Percentiles rank a stretch among this genome's conserved stretches.
phyloP scores from a whole-genome alignment of 2,888 invertebrate species.

The Heliconius hortense region DNA sequence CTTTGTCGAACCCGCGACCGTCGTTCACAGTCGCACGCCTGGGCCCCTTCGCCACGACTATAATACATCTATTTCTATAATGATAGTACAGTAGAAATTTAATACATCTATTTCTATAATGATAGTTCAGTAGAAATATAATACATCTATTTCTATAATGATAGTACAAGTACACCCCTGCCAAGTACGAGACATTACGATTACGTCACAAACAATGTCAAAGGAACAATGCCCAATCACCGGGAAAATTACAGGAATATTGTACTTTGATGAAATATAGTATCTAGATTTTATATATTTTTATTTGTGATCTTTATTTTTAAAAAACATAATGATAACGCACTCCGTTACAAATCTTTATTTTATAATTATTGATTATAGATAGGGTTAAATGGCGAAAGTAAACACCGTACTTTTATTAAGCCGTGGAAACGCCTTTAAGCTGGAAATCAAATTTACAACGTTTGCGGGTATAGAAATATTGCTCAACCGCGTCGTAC shows the following conservation, averaged over 20 bases:
- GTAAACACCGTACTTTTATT: too few species aligned
- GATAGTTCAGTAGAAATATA: not conserved
- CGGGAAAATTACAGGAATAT: conserved; percentile 47
- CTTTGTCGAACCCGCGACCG: too few species aligned
- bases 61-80: too few species aligned
- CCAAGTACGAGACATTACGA: conserved; percentile 70
- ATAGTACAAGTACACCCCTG: conserved; percentile 44
- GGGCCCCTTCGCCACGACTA: too few species aligned
- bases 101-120: conserved; percentile 50
- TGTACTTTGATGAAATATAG: conserved; percentile 33
- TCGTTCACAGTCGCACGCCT: too few species aligned
- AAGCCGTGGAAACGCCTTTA: too few species aligned
- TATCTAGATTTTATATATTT: not conserved
- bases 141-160: conserved; percentile 50
- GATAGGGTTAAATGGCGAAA: too few species aligned
- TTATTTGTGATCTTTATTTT: not conserved
- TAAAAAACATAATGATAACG: not conserved
- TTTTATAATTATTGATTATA: too few species aligned
- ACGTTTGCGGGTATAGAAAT: too few species aligned
- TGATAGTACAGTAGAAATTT: not conserved
- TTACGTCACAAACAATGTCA: conserved; percentile 76
- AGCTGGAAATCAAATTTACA: too few species aligned
- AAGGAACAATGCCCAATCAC: conserved; percentile 78
- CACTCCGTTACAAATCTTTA: too few species aligned
- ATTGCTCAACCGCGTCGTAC: too few species aligned